These are phyloP conservation scores for Leptoclinus maculatus DNA, from an alignment of 2,797 vertebrate genomes.

Conservation along the genomic window DNA sequence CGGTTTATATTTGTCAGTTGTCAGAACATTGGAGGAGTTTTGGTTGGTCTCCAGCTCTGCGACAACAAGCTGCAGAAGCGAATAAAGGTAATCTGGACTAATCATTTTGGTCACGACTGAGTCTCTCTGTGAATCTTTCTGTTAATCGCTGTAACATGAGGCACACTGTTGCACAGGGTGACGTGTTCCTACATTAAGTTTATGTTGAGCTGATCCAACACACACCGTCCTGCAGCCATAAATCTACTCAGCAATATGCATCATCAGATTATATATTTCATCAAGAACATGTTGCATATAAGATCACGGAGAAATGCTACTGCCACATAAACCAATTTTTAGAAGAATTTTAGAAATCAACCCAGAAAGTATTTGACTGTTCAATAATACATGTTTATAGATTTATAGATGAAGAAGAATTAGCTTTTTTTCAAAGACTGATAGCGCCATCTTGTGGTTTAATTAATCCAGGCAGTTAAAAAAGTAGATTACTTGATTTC, in stretches of 20 bases:
- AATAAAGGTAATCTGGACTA: constrained; percentile 77
- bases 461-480: too few species aligned
- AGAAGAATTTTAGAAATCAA: too few species aligned
- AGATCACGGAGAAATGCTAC: too few species aligned
- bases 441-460: too few species aligned
- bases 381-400: too few species aligned
- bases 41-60: constrained; percentile 64
- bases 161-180: neutral
- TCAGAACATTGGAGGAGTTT: neutral
- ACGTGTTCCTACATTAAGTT: neutral
- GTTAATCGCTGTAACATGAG: neutral
- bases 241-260: neutral
- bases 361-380: too few species aligned
- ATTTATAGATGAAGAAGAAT: too few species aligned
- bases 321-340: too few species aligned
- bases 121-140: neutral
- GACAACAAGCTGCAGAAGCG: constrained; percentile 73
- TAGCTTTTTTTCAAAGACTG: too few species aligned
- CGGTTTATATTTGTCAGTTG: neutral
- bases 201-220: neutral
- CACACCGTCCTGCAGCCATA: neutral
- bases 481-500: too few species aligned
- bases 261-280: too few species aligned
- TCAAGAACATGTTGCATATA: too few species aligned
- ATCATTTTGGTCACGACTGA: neutral